Base-by-base conservation (phyloP, 1,140 invertebrate species). In the Physella acuta region DNA sequence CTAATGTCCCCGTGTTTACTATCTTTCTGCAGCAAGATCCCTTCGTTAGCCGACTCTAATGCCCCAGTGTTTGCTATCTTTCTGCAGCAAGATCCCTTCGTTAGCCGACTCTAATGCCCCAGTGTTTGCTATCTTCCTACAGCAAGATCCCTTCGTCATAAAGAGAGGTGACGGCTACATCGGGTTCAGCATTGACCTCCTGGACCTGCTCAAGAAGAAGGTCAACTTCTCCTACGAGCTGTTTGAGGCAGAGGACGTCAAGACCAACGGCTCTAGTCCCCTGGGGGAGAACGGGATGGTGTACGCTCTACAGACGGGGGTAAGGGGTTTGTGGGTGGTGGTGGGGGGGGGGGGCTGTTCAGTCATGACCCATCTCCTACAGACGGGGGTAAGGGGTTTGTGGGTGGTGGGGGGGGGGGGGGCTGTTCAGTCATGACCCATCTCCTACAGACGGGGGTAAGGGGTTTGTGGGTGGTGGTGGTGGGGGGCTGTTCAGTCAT, bases 91-190 rank as follows among this genome's bases (percentile, higher is more conserved):
- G 76, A 78, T 24, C n/a, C n/a, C n/a, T n/a, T n/a, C n/a, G n/a
- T n/a, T n/a, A n/a, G n/a, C n/a, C 44, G 11, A 11, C n/a, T 36
- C 11, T 63, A 39, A 5, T 44, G 14, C n/a, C n/a, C n/a, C n/a
- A n/a, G n/a, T n/a, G n/a, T n/a, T 52, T 62, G 4, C 31, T 69
- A 37, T 58, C 60, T 36, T 44, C 28, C 4, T 70, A 3, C 63
- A 79, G 78, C 72, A 75, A 28, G 76, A 79, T 24, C 80, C 80
- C 8, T 81, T 81, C 69, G 75, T 81, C 16, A 78, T 79, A 66
- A 71, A 67, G 17, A 63, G 28, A 4, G 70, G 56, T 0, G 56
- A 55, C 17, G 30, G 33, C 0, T 76, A 76, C 55, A 72, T 69
- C 33, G 80, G 80, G 26, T 81, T 79, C 53, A 77, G 74, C 71